Evolutionary conservation across 2,888 invertebrate species (phyloP).

Genomic region (Aleiodes testaceus): DNA sequence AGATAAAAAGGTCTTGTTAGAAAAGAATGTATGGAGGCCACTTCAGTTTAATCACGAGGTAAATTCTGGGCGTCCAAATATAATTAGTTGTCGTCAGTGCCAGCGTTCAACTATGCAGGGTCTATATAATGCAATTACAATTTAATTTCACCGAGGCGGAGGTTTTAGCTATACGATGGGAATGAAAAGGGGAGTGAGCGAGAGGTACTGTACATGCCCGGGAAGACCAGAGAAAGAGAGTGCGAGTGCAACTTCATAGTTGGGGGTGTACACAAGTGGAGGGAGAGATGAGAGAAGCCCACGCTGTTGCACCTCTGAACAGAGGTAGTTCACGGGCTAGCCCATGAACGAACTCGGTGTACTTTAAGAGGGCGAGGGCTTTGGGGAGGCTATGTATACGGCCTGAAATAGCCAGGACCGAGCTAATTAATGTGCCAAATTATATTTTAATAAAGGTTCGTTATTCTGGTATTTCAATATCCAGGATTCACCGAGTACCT

Average conservation of each 20-base stretch:
- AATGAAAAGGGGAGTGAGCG: not conserved
- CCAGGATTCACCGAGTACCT: conserved; percentile 10
- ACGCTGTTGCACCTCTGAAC: conserved; percentile 25
- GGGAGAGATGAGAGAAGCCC: not conserved
- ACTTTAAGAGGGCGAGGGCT: not conserved
- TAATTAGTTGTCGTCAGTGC: conserved; percentile 61
- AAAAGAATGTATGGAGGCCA: conserved; percentile 22
- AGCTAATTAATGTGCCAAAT: conserved; percentile 57
- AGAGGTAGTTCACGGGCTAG: not conserved
- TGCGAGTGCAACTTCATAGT: conserved; percentile 21
- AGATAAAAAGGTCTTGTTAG: not conserved
- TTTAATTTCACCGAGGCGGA: conserved; percentile 59
- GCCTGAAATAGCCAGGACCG: conserved; percentile 17
- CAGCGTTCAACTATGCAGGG: conserved; percentile 56
- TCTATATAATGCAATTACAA: conserved; percentile 60
- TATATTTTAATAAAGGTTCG: conserved; percentile 58
- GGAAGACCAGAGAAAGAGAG: conserved; percentile 5
- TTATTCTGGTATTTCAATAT: conserved; percentile 57
- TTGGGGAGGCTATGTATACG: conserved; percentile 23
- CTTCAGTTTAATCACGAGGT: conserved; percentile 47
- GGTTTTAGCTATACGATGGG: conserved; percentile 50
- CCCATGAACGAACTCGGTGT: conserved; percentile 10
- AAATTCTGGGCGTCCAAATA: conserved; percentile 60
- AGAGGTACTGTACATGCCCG: not conserved
- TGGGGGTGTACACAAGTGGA: conserved; percentile 13